A percentile compares a stretch with the other conserved stretches of the same genome.
phyloP scores from a whole-genome alignment of 2,113 vertebrate genomes.

The Siniperca knerii region DNA sequence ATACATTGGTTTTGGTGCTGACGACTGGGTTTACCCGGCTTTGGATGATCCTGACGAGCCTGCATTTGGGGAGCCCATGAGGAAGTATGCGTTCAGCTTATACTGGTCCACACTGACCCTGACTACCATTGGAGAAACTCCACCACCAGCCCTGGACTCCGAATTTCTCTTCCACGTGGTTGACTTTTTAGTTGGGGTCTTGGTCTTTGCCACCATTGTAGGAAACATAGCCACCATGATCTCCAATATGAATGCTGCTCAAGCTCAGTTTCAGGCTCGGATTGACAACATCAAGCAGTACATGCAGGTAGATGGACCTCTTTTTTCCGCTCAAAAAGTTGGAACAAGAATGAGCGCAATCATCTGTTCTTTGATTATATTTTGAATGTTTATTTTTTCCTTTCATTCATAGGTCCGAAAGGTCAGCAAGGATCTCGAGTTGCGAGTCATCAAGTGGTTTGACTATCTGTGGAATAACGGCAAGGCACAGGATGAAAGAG shows the following conservation, averaged over 20 bases:
- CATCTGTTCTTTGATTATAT: neutral
- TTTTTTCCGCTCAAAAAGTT: neutral
- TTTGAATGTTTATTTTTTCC: neutral
- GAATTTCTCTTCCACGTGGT: slow-evolving; percentile 95
- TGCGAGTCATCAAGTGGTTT: slow-evolving; percentile 97
- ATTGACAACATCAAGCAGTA: slow-evolving; percentile 99
- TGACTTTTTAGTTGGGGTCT: slow-evolving; percentile 96
- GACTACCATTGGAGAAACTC: slow-evolving; percentile 97
- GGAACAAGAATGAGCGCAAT: neutral
- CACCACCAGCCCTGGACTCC: slow-evolving; percentile 92
- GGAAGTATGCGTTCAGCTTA: slow-evolving; percentile 96
- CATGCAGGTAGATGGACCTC: slow-evolving; percentile 90
- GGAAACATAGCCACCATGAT: slow-evolving; percentile 99
- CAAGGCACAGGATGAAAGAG: slow-evolving; percentile 93
- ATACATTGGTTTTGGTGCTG: slow-evolving; percentile 89
- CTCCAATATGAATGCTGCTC: slow-evolving; percentile 98
- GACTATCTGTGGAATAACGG: slow-evolving; percentile 98
- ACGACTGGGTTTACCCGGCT: slow-evolving; percentile 85
- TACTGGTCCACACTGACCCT: slow-evolving; percentile 98
- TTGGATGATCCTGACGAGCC: slow-evolving; percentile 84
- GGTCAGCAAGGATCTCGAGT: slow-evolving; percentile 95
- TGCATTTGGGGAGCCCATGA: slow-evolving; percentile 89
- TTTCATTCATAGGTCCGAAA: slow-evolving; percentile 86
- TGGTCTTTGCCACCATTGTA: slow-evolving; percentile 98
- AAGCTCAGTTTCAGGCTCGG: slow-evolving; percentile 93